These are phyloP conservation scores for Fulica atra DNA, from an alignment of 2,113 vertebrate species.

Conservation along the genomic window DNA sequence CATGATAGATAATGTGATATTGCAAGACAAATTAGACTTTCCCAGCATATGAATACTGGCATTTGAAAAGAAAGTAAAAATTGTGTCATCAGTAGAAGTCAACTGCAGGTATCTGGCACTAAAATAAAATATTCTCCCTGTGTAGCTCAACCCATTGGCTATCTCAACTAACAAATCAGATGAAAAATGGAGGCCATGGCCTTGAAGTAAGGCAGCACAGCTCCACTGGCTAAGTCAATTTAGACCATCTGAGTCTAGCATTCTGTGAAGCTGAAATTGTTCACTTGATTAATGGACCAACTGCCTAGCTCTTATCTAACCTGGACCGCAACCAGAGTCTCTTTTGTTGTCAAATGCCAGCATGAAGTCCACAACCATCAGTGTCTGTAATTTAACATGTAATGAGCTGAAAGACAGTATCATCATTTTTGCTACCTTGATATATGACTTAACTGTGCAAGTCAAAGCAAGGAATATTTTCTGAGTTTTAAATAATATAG, in stretches of 20 bases:
- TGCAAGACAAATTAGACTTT: neutral
- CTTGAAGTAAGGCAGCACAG: neutral
- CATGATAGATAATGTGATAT: neutral
- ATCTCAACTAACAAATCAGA: neutral
- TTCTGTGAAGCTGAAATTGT: constrained; percentile 28
- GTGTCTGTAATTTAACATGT: neutral
- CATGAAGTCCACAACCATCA: neutral
- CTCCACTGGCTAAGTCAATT: constrained; percentile 8
- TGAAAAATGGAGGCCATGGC: neutral
- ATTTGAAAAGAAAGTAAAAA: neutral
- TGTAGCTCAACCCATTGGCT: neutral
- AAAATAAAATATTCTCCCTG: neutral
- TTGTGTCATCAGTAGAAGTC: neutral
- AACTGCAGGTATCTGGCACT: neutral
- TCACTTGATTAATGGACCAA: constrained; percentile 51
- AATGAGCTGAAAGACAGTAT: neutral
- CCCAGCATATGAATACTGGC: neutral
- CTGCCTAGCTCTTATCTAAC: constrained; percentile 34
- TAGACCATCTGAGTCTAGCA: neutral
- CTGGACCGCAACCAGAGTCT: neutral
- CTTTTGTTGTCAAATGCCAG: neutral
- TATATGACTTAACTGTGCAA: neutral
- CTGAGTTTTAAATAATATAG: constrained; percentile 21
- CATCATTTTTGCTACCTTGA: neutral
- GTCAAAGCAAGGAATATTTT: neutral